These are phyloP conservation scores for Hydroisotoma schaefferi DNA, from an alignment of 2,888 invertebrate species.

Conservation along the genomic window DNA sequence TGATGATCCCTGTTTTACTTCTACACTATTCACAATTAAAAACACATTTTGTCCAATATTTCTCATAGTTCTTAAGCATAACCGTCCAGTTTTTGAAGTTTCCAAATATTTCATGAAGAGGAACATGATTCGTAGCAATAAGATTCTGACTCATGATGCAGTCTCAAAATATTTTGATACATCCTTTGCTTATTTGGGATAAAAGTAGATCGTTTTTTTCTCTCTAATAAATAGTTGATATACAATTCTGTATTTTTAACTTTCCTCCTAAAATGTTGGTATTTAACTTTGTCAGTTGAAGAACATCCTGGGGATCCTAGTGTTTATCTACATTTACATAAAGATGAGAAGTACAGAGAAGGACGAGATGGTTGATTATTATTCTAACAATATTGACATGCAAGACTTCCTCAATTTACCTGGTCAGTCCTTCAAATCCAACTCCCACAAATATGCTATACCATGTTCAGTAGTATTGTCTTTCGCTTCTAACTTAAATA, in stretches of 20 bases:
- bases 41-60: too few relatives aligned
- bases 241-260: background rate
- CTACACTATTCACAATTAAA: too few relatives aligned
- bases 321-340: conserved; percentile 30
- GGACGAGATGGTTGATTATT: conserved; percentile 23
- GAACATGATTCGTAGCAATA: too few relatives aligned
- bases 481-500: too few relatives aligned
- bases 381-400: conserved; percentile 35
- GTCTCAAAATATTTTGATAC: too few relatives aligned
- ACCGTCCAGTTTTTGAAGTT: too few relatives aligned
- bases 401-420: conserved; percentile 21
- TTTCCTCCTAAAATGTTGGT: background rate
- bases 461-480: background rate
- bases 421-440: conserved; percentile 13
- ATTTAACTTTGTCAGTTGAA: conserved; percentile 26
- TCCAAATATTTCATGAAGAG: too few relatives aligned
- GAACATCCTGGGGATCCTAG: conserved; percentile 21
- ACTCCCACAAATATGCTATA: background rate
- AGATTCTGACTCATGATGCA: too few relatives aligned
- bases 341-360: conserved; percentile 23
- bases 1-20: too few relatives aligned
- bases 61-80: too few relatives aligned
- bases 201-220: too few relatives aligned
- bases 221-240: background rate
- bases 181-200: too few relatives aligned